Evolutionary conservation across 1,140 invertebrate genomes (phyloP), one percentile per base, ranked within the genome.

Genomic region (Orussus abietinus): DNA sequence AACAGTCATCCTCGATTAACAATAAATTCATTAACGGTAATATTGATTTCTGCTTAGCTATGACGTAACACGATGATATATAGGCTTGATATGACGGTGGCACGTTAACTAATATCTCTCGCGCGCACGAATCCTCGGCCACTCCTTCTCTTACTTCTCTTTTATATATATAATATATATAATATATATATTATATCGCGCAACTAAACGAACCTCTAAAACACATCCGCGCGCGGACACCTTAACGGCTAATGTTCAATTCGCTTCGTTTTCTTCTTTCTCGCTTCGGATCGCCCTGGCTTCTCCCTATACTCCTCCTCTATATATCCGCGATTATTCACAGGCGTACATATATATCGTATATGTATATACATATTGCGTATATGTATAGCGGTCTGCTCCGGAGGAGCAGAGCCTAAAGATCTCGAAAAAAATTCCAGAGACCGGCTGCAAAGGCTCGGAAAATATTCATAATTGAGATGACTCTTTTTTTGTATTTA

Each of bases 61-160:
- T 53, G 56, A 59, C 51, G 40, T 70, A 72, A 70, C 66, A 69
- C 55, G 61, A 65, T 72, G 67, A 73, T 72, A 73, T n/a, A n/a
- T 72, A 70, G 64, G 65, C 59, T 70, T 71, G 69, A 73, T 73
- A 73, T 73, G 68, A 67, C 55, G 55, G 57, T 65, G 64, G 61
- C 55, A 59, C 53, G 49, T 58, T 57, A 52, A 53, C 38, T 46
- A 48, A 46, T 40, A 17, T 54, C 47, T 40, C 19, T 47, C 15
- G 7, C 17, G 26, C n/a, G n/a, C 21, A 15, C 14, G 36, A 13
- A 13, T n/a, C 29, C 36, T 38, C 26, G 20, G 4, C 25, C 3
- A 21, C 35, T 29, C 9, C 6, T 19, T 37, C 10, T 32, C 32
- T 35, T 45, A 45, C 31, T 40, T 46, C n/a, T n/a, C n/a, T n/a